Evolutionary conservation across 2,888 invertebrate genomes (phyloP).

Genomic region (Epinotia bilunana): DNA sequence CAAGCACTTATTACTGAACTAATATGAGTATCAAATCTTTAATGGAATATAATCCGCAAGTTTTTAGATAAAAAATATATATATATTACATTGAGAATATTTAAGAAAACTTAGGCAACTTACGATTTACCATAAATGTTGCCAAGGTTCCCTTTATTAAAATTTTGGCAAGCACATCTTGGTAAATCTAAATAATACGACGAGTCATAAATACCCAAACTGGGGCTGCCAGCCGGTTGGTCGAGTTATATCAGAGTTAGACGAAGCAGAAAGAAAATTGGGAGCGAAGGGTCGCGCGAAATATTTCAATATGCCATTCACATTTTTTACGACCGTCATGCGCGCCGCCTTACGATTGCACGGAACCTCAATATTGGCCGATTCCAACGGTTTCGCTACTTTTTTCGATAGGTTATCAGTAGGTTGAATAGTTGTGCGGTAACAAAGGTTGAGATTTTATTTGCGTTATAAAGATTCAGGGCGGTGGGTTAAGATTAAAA

Average conservation of each 20-base stretch:
- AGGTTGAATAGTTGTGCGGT: conserved; percentile 41
- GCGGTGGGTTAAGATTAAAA: conserved; percentile 38
- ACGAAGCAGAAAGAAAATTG: conserved; percentile 68
- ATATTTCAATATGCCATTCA: conserved; percentile 83
- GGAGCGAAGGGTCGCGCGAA: conserved; percentile 76
- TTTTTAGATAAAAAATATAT: no score
- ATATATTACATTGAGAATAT: no score
- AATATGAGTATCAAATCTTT: no score
- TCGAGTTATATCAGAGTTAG: conserved; percentile 40
- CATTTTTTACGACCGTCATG: conserved; percentile 81
- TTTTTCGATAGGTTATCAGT: conserved; percentile 63
- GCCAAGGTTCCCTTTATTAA: conserved; percentile 44
- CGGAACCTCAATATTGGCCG: conserved; percentile 73
- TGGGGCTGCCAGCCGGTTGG: conserved; percentile 34
- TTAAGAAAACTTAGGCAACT: no score
- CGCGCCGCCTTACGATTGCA: conserved; percentile 74
- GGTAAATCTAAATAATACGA: conserved; percentile 45
- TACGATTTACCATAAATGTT: no score
- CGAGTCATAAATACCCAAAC: conserved; percentile 41
- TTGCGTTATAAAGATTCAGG: conserved; percentile 42
- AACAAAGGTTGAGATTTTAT: conserved; percentile 45
- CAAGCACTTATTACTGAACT: no score
- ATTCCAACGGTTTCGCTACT: conserved; percentile 63
- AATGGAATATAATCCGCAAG: no score
- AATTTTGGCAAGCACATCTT: conserved; percentile 55